Evolutionary conservation across 1,140 invertebrate genomes (phyloP), one percentile per base, ranked within the genome.

Genomic region (Bombus turneri): DNA sequence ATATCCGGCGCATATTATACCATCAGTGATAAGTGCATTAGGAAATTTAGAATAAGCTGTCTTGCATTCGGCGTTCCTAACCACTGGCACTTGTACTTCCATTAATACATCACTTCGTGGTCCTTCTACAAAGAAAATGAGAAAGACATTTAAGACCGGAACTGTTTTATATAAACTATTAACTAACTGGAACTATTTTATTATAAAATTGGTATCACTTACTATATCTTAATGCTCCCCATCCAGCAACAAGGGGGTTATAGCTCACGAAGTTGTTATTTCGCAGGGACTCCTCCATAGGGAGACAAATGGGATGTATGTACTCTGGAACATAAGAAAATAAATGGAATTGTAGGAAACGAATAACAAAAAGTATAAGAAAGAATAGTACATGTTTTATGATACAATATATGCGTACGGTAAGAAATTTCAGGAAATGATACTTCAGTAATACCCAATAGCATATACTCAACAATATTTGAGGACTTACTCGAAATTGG

Each of bases 1-100:
- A 81, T 95, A 96, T 25, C 98, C 98, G 4, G 98, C 98, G 91
- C 98, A 99, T 1, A 98, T 62, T 13, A 98, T 96, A 0, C 96
- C 95, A 0, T 95, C 87, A 75, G 97, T 96, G 15, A 98, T 97
- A 1, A 0, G 43, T 43, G 43, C 13, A 13, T 15, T 15, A 4
- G 96, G 92, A 88, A 97, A 96, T 3, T 91, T 92, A 5, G 90
- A 90, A 91, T 97, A 98, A 15, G 96, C 96, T 6, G 93, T 86
- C 88, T 95, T 93, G 86, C 98, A 98, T 6, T 37, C 28, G 25
- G 88, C 15, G 8, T 73, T 64, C 3, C 93, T 93, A 4, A 97
- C 96, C 0, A 98, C 96, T 0, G 97, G 97, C 22, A 98, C 91
- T 91, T 97, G 97, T n/a, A 97, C 94, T 84, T 97, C 96, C 91